Percentiles rank a stretch among this genome's conserved stretches.
These are phyloP conservation scores for Agrilus planipennis DNA, from an alignment of 1,140 invertebrate genomes.

Conservation along the genomic window DNA sequence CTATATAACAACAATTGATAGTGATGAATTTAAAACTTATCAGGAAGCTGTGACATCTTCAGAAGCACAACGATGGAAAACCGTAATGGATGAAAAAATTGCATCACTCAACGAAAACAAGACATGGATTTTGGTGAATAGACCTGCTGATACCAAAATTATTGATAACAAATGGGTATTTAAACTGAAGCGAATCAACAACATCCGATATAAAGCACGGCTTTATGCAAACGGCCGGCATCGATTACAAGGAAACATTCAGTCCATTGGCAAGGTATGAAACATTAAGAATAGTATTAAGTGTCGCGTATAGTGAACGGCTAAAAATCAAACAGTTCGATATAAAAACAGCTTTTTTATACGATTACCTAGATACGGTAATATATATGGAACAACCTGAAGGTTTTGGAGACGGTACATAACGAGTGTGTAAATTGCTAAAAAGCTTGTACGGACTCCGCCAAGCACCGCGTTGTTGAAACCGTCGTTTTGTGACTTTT, in stretches of 20 bases:
- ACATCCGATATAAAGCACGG: no score
- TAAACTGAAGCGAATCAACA: no score
- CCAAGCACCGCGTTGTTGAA: constrained; percentile 29
- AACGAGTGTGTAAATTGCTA: constrained; percentile 24
- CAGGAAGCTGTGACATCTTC: constrained; percentile 9
- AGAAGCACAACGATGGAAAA: constrained; percentile 10
- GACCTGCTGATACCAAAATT: no score
- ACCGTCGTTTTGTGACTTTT: no score
- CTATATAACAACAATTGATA: no score
- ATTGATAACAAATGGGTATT: no score
- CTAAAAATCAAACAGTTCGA: constrained; percentile 21
- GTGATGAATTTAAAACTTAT: constrained; percentile 10
- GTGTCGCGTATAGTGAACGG: constrained; percentile 10
- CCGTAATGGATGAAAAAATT: constrained; percentile 26
- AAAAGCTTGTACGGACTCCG: constrained; percentile 31
- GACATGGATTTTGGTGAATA: no score
- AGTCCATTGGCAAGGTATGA: constrained; percentile 24
- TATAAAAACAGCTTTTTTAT: constrained; percentile 31
- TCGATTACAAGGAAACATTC: constrained; percentile 25
- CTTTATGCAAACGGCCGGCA: no score
- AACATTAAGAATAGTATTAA: constrained; percentile 19
- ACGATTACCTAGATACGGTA: no score
- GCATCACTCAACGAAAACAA: constrained; percentile 22
- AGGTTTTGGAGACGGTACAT: constrained; percentile 20
- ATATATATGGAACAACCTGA: constrained; percentile 33